Evolutionary conservation across 2,888 invertebrate species (phyloP), one percentile per base, ranked within the genome.

Genomic region (Leptinotarsa rubiginosa): DNA sequence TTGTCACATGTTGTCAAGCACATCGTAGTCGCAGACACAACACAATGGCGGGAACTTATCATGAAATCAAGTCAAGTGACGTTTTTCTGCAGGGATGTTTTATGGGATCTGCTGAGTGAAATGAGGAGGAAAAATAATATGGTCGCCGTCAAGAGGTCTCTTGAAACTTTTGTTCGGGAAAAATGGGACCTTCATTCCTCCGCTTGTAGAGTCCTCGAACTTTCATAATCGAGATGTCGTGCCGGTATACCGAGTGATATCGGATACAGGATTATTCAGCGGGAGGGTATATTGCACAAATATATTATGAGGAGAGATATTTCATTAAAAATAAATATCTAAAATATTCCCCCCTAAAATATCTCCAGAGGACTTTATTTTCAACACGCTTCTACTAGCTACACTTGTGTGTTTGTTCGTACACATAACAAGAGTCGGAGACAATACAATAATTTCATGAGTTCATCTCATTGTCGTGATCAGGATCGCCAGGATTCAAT

Each of bases 21-120:
- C 78, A 80, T 75, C 70, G 73, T 74, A 67, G 80, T 79, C 79
- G 78, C 80, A 78, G 78, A 79, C 70, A 75, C 79, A 79, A 80
- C 81, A 82, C 83, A 84, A 83, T 81, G 81, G 80, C 79, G 73
- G 72, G 76, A 79, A 82, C 78, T 78, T 78, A 79, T 77, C 79
- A 75, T 79, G 77, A 78, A 81, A 79, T 81, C 78, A 75, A 81
- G 78, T 81, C 78, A 76, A 81, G 81, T 79, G 77, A 77, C 77
- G 74, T 76, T 73, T 78, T 74, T 74, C 71, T 70, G 18, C 22
- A 5, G 22, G 22, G 72, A 74, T 70, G 70, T 75, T 75, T 75
- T 76, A 69, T 73, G 73, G 69, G 59, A 69, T 75, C 74, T 72
- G 74, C 62, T 52, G 70, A 71, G 72, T 70, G 67, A 72, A 75